Evolutionary conservation across 2,888 invertebrate species (phyloP), one percentile per base, ranked within the genome.

Genomic region (Habrosyne pyritoides): DNA sequence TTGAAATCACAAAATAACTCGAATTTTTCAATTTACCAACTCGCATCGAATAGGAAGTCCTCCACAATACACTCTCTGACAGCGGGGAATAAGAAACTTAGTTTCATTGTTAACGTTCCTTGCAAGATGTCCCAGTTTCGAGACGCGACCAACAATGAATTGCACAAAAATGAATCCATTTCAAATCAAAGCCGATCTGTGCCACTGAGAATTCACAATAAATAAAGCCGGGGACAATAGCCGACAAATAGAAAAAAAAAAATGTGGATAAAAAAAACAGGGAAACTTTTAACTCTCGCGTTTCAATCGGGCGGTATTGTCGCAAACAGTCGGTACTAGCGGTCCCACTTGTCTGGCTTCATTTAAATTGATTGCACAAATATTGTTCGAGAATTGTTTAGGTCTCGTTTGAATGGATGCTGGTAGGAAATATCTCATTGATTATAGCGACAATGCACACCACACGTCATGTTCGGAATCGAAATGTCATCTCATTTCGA

Each of bases 161-260:
- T 64, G 59, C 68, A 62, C 66, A 62, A 65, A 68, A 61, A 70
- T 71, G 70, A 64, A 68, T 64, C 63, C 63, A 61, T 67, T 70
- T 58, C 30, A 54, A 62, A 65, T 64, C 59, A 68, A 68, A 63
- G 56, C 24, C 46, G 36, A 46, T 30, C 46, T 50, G 51, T 47
- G 21, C 61, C 63, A 60, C 58, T 65, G 67, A 56, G 46, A 53
- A 50, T 59, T 56, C 70, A 56, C 70, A 60, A 73, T 62, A 67
- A 72, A 72, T 71, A 71, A 59, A 67, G 24, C 36, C 33, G 36
- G 49, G 56, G 55, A 73, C 72, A 73, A 71, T 66, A 57, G 63
- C 49, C 28, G 48, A 30, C 33, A 33, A 61, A 67, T 55, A 61
- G 61, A 64, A 59, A 57, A 54, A 59, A 61, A 56, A 57, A 55